Base-by-base conservation (phyloP, 2,797 vertebrate genomes). In the Fratercula arctica region DNA sequence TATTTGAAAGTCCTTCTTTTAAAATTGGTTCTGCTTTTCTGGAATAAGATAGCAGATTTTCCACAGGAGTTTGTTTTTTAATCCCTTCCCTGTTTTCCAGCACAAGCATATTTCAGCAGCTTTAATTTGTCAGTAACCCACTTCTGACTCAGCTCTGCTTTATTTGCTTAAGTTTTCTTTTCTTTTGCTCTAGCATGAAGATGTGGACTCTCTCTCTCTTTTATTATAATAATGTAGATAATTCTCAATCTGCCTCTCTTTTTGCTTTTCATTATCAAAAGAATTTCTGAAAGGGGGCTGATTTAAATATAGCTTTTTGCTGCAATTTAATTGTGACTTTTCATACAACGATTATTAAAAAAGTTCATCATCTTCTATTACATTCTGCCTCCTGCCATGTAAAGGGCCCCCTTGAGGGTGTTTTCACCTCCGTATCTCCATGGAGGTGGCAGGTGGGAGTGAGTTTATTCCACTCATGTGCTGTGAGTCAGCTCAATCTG, bases 41-140 rank as follows among this genome's bases (percentile, higher is more conserved):
- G 82, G 85, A 97, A 51, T 89, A 94, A 93, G 92, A 93, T 91
- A 94, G 89, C 72, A 92, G 78, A 93, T 96, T 96, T 95, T 96
- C 59, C 94, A 94, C 89, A 91, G 94, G 79, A 94, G 82, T 74
- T 89, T 77, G n/a, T 48, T 94, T 96, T 93, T 96, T 87, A 96
- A 96, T 96, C 87, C 73, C 45, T 89, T 91, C 64, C n/a, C 76
- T 87, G 64, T 92, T 94, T 93, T 83, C 41, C 45, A 91, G 72
- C 41, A 91, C 28, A 87, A 87, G 72, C 2, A 5, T 94, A 83
- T 94, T 93, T 95, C 66, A 88, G 41, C 61, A 84, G 46, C 69
- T 96, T 95, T 92, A 92, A 87, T 96, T 96, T 96, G 72, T 86
- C 82, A 78, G 68, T 84, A 95, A 86, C 91, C 69, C 68, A 59